These are phyloP conservation scores for Gyrodactylus bullatarudis DNA, from an alignment of 1,140 invertebrate species.

Conservation along the genomic window DNA sequence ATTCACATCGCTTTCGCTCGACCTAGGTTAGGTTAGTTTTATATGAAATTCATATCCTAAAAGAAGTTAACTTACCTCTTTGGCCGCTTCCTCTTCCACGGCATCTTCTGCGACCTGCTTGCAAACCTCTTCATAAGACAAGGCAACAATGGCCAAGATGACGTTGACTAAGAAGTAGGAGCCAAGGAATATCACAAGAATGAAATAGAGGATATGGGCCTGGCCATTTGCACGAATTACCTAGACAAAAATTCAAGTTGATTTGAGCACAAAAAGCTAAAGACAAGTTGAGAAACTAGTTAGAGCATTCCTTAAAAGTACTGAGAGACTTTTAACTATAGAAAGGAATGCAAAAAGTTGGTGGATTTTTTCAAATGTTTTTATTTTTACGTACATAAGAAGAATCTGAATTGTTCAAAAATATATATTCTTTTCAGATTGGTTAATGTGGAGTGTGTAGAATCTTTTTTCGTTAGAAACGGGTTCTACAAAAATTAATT, in stretches of 20 bases:
- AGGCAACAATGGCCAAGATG: slow-evolving; percentile 90
- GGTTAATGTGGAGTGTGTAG: too few relatives aligned
- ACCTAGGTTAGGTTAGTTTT: background rate
- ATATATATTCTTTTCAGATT: too few relatives aligned
- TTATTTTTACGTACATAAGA: too few relatives aligned
- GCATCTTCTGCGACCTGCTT: slow-evolving; percentile 78
- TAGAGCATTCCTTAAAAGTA: too few relatives aligned
- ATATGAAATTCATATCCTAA: background rate
- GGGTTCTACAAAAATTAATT: too few relatives aligned
- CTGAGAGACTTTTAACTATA: too few relatives aligned
- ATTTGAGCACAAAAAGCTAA: background rate
- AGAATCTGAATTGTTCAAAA: too few relatives aligned
- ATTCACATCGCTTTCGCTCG: background rate
- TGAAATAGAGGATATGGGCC: slow-evolving; percentile 37
- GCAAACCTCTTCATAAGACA: slow-evolving; percentile 65
- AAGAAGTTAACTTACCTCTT: slow-evolving; percentile 11
- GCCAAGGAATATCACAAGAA: slow-evolving; percentile 59
- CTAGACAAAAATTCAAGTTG: background rate
- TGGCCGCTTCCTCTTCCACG: slow-evolving; percentile 28
- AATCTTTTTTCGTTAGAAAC: too few relatives aligned
- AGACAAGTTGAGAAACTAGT: too few relatives aligned
- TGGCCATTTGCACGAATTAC: background rate
- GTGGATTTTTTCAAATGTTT: too few relatives aligned
- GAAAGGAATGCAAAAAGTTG: too few relatives aligned
- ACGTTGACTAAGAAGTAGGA: slow-evolving; percentile 93